Percentiles rank a stretch among this genome's conserved stretches.
Evolutionary conservation across 1,140 invertebrate species (phyloP).

Genomic region (Acarapis woodi): DNA sequence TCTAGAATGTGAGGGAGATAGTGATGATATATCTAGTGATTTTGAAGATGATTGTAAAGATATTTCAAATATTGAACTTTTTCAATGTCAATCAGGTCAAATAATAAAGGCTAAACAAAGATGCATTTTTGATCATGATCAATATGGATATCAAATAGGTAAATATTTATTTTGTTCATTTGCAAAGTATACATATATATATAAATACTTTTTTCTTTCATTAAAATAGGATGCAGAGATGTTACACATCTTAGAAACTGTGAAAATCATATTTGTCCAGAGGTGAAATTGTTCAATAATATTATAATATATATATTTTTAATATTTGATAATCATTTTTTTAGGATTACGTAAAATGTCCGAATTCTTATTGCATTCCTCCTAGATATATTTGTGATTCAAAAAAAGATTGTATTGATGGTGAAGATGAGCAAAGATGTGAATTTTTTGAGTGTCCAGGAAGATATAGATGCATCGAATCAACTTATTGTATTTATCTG

Average conservation of each 20-base stretch:
- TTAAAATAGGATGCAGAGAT: constrained; percentile 19
- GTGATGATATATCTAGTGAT: not conserved
- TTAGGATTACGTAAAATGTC: constrained; percentile 17
- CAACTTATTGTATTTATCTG: constrained; percentile 13
- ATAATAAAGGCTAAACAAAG: constrained; percentile 7
- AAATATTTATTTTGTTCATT: too few species aligned
- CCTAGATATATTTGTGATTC: constrained; percentile 16
- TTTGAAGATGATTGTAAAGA: not conserved
- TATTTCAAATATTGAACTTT: too few species aligned
- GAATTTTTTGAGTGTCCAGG: constrained; percentile 14
- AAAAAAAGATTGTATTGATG: constrained; percentile 16
- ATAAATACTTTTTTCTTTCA: too few species aligned
- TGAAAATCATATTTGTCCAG: constrained; percentile 15
- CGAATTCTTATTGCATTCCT: constrained; percentile 18
- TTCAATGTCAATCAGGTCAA: constrained; percentile 13
- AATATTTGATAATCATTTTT: too few species aligned
- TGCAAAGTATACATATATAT: too few species aligned
- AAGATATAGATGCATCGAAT: constrained; percentile 14
- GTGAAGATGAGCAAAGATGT: constrained; percentile 15
- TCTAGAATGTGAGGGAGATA: constrained; percentile 11
- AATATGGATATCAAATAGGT: constrained; percentile 13
- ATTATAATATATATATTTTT: too few species aligned
- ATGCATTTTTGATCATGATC: constrained; percentile 15
- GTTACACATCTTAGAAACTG: constrained; percentile 17
- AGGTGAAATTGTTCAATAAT: too few species aligned